Percentiles rank a stretch among this genome's conserved stretches.
Evolutionary conservation across 2,113 vertebrate genomes (phyloP).

Genomic region (Boulengeromyrus knoepffleri): DNA sequence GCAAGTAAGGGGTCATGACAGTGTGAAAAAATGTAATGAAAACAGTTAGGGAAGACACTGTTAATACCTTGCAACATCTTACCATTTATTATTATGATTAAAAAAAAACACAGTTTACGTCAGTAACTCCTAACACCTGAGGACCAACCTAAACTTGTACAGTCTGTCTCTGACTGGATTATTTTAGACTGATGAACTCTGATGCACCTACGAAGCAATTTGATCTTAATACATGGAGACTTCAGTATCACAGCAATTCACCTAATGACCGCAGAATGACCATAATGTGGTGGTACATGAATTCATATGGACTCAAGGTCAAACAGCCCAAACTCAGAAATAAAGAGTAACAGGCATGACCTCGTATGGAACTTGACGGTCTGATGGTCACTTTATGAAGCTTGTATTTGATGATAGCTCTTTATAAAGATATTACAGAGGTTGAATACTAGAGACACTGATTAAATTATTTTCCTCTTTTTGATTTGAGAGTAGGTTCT

Average conservation of each 20-base stretch:
- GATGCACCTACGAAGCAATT: background rate
- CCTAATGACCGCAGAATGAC: background rate
- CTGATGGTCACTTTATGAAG: background rate
- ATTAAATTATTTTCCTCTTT: background rate
- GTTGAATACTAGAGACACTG: background rate
- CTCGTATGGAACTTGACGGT: background rate
- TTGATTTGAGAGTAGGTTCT: background rate
- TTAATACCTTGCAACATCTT: background rate
- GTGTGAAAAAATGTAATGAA: background rate
- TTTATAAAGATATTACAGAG: background rate
- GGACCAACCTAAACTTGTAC: background rate
- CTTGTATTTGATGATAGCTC: background rate
- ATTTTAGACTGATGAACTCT: background rate
- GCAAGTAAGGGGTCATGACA: background rate
- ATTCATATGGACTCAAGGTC: background rate
- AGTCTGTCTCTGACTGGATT: background rate
- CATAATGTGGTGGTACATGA: background rate
- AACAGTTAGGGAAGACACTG: background rate
- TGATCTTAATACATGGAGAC: background rate
- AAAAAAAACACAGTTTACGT: background rate
- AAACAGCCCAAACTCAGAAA: background rate
- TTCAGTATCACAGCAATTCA: background rate
- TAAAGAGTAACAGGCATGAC: background rate
- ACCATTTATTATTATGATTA: background rate
- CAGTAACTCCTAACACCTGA: background rate